Evolutionary conservation across 1,140 invertebrate genomes (phyloP).

Genomic region (Penaeus chinensis): DNA sequence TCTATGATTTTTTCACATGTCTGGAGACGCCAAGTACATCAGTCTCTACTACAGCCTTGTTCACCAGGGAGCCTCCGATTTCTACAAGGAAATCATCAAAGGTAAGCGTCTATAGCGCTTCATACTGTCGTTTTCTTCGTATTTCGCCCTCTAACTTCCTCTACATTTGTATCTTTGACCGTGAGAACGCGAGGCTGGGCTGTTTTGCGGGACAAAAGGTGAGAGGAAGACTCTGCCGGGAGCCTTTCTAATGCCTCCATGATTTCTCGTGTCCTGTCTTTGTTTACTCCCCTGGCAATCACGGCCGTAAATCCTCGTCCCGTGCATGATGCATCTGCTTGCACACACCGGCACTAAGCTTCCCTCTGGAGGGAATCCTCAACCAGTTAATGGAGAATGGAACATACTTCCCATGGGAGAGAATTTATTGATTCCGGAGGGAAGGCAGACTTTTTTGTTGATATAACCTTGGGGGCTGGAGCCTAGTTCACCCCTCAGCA

Average conservation of each 20-base stretch:
- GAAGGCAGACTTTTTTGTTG: conserved; percentile 57
- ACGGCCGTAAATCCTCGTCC: conserved; percentile 15
- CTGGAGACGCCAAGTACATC: conserved; percentile 65
- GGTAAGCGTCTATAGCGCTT: conserved; percentile 36
- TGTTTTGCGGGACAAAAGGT: conserved; percentile 47
- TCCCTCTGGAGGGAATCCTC: not conserved
- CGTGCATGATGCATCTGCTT: conserved; percentile 7
- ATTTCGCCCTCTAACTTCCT: conserved; percentile 24
- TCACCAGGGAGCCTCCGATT: conserved; percentile 64
- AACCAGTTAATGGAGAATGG: conserved; percentile 7
- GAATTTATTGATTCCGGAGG: conserved; percentile 58
- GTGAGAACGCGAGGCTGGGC: conserved; percentile 11
- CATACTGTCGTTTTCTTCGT: not conserved
- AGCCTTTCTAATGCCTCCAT: conserved; percentile 55
- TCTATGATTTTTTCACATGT: conserved; percentile 65
- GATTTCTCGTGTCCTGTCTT: conserved; percentile 51
- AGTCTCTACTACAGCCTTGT: conserved; percentile 65
- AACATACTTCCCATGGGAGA: conserved; percentile 15
- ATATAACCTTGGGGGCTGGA: conserved; percentile 55
- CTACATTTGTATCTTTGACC: conserved; percentile 4
- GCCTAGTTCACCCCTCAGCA: conserved; percentile 18
- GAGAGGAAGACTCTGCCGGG: conserved; percentile 47
- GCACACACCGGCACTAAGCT: too few relatives aligned
- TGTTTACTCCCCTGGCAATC: conserved; percentile 44
- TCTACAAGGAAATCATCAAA: conserved; percentile 64